Evolutionary conservation across 2,113 vertebrate genomes (phyloP).

Genomic region (Anser cygnoides): DNA sequence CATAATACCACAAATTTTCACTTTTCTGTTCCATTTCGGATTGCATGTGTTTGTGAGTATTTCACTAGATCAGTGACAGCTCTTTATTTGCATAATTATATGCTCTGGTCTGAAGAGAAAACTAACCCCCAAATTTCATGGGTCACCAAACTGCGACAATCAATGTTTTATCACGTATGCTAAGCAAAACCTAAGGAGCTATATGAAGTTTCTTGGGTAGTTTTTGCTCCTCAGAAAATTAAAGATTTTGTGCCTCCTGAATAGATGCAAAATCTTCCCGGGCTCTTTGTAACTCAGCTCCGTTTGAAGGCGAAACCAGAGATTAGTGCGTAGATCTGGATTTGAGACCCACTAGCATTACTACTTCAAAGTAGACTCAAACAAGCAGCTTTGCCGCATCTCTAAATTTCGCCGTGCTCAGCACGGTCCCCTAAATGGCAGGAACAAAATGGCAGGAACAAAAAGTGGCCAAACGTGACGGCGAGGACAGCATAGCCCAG

Average conservation of each 20-base stretch:
- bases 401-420: conserved; percentile 40
- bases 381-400: conserved; percentile 55
- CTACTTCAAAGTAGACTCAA: conserved; percentile 74
- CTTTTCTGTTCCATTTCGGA: conserved; percentile 79
- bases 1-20: conserved; percentile 62
- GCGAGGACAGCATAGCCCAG: neutral
- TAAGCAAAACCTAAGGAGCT: conserved; percentile 89
- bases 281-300: conserved; percentile 81
- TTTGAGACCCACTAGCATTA: conserved; percentile 64
- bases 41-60: conserved; percentile 85
- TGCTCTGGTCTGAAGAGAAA: conserved; percentile 99
- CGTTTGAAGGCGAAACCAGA: conserved; percentile 79
- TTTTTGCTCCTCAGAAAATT: conserved; percentile 82
- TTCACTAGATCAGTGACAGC: conserved; percentile 97
- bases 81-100: conserved; percentile 99
- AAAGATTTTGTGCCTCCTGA: conserved; percentile 80
- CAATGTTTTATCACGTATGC: conserved; percentile 97
- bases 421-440: neutral
- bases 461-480: neutral
- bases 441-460: neutral
- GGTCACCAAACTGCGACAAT: conserved; percentile 99
- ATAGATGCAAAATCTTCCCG: conserved; percentile 79
- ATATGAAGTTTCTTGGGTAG: conserved; percentile 89
- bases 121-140: conserved; percentile 99
- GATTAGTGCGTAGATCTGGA: conserved; percentile 78